Base-by-base conservation (phyloP, 2,797 vertebrate species). In the Pachyuromys duprasi region DNA sequence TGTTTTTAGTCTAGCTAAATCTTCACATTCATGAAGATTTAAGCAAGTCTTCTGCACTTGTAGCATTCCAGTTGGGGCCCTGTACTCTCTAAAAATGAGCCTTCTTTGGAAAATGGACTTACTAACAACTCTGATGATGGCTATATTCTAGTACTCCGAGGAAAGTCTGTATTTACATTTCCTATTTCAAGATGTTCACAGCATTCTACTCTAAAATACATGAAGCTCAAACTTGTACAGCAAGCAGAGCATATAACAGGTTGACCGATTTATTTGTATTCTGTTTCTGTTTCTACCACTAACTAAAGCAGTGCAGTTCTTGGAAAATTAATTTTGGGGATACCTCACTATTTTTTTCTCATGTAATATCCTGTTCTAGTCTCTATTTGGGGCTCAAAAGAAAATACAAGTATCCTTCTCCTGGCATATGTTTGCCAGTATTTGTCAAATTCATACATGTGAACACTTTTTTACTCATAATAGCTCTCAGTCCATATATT, bases 271-370 rank as follows among this genome's bases (percentile, higher is more conserved):
- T 55, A 22, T 84, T 92, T 57, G 8, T 42, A 15, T 45, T 89
- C 79, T 80, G 53, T 36, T 5, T 81, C 33, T 60, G 57, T 62
- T 39, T 28, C n/a, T 6, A 18, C 57, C 57, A 62, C 36, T 57
- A 79, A 67, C n/a, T 57, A 42, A 91, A 91, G 9, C 13, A 82
- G 4, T 49, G 0, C 8, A 31, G 22, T 90, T 94, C 18, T 31
- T 81, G 36, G 42, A n/a, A 78, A 57, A 24, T 57, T 3, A 67
- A 75, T 91, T 95, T 95, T 84, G 26, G 31, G 83, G 82, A 95
- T 86, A 86, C 14, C 42, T 13, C 31, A 80, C 28, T 82, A 82
- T 89, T 57, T 20, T 75, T 80, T 78, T 55, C 88, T 22, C n/a
- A 86, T 76, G 79, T 42, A 55, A 5, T 88, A 62, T 69, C 33